Evolutionary conservation across 1,140 invertebrate genomes (phyloP).

Genomic region (Cotesia glomerata): DNA sequence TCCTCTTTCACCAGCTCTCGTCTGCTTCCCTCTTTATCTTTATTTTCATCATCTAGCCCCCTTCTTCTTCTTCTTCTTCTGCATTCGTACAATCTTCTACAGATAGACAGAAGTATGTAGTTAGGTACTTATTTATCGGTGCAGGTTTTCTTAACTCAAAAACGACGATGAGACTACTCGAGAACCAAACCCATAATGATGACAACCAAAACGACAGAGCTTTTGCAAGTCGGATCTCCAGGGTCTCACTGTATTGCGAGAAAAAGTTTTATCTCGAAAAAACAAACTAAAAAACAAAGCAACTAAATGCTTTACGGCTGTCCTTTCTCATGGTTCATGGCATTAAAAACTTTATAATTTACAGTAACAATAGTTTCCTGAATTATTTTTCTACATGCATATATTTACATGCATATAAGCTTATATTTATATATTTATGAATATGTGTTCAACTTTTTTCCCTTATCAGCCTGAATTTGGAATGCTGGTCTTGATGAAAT

Average conservation of each 20-base stretch:
- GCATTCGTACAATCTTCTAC: too few species aligned
- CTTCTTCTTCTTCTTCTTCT: not conserved
- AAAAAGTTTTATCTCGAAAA: conserved; percentile 6
- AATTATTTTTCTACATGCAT: not conserved
- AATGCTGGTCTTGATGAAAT: not conserved
- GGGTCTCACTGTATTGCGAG: conserved; percentile 12
- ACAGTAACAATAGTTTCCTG: not conserved
- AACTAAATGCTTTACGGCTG: conserved; percentile 17
- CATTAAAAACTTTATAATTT: conserved; percentile 19
- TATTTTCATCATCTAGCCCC: not conserved
- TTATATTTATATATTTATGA: too few species aligned
- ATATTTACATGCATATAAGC: not conserved
- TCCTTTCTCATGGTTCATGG: conserved; percentile 4
- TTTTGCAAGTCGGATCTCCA: conserved; percentile 24
- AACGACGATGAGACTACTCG: not conserved
- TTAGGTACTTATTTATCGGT: conserved; percentile 8
- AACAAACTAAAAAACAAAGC: not conserved
- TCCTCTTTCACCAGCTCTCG: not conserved
- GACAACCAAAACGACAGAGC: not conserved
- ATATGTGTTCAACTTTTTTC: not conserved
- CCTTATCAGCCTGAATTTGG: too few species aligned
- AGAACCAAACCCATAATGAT: conserved; percentile 13
- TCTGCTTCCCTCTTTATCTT: not conserved
- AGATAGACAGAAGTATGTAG: too few species aligned
- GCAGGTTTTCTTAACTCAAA: not conserved